Conservation (phyloP, 2,113 vertebrate genomes). For the Ptilonorhynchus violaceus region DNA sequence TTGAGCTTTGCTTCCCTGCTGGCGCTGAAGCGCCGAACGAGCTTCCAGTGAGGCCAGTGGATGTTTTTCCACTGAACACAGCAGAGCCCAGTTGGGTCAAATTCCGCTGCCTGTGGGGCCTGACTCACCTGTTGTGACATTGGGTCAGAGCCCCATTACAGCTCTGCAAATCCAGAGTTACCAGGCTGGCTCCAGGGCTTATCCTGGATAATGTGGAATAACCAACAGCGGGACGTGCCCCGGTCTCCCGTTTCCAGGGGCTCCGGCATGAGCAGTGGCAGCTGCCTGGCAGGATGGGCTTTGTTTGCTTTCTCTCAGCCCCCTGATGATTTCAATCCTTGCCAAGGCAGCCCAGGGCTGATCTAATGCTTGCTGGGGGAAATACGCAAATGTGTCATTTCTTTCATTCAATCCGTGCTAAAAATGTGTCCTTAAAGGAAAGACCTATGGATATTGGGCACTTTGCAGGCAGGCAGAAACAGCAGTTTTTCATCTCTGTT, state of each 20-base stretch:
- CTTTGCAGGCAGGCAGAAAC: neutral
- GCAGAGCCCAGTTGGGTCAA: neutral
- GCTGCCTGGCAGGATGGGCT: neutral
- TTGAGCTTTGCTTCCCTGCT: constrained; percentile 3
- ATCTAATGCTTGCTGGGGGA: neutral
- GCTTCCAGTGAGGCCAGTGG: neutral
- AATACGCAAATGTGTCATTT: neutral
- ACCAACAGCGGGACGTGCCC: neutral
- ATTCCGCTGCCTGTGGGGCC: neutral
- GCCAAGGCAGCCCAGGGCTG: neutral
- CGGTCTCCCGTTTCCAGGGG: accelerated
- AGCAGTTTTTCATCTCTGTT: neutral
- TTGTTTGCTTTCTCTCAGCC: neutral
- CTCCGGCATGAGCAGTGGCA: accelerated
- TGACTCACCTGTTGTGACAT: neutral
- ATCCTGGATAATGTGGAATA: neutral
- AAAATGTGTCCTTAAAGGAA: neutral
- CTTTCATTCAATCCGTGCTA: neutral
- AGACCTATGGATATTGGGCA: neutral
- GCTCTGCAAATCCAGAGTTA: neutral
- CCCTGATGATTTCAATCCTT: neutral
- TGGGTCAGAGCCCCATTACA: constrained; percentile 1
- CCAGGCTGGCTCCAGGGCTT: neutral
- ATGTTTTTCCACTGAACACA: constrained; percentile 1
- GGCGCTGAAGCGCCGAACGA: neutral